Evolutionary conservation across 2,888 invertebrate species (phyloP), one percentile per base, ranked within the genome.

Genomic region (Agrotis ipsilon): DNA sequence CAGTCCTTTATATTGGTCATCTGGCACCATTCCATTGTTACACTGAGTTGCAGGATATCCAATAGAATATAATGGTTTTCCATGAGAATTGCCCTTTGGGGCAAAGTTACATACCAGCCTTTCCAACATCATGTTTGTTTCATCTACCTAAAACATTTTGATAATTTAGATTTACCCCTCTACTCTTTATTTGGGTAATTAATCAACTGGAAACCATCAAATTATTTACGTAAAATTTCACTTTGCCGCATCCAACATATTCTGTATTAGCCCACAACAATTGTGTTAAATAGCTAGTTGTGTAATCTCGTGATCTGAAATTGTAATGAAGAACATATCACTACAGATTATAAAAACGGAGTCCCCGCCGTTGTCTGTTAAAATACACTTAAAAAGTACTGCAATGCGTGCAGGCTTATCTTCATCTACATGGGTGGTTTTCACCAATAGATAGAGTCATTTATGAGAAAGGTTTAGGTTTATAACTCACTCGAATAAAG

Each of bases 101-200:
- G 94, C 91, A 76, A 96, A 95, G 81, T 96, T 95, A 72, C 96
- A 96, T 3, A 96, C 91, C 13, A 96, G 85, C 78, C 95, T 91
- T 54, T 94, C 92, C 21, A 94, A 77, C 45, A 88, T 83, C 51
- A 82, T 80, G 16, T 90, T 86, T 81, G 80, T 85, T 73, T 85
- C 70, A 32, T 83, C 64, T 65, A 89, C 73, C 92, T 92, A 76
- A 69, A 90, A 89, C 64, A 65, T 61, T 68, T 68, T 54, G 11
- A 62, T 64, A 21, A 64, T 21, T 66, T 62, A 80, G 58, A 19
- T 55, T 67, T 63, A 39, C 39, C 1, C n/a, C 18, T 48, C 18
- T 27, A 7, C 21, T 39, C 11, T 6, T 24, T 49, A 59, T 45
- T 60, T 11, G 9, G 46, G 5, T 18, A 13, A 16, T 16, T 7